Conservation (phyloP, 2,888 invertebrate species). For the Atethmia centrago region DNA sequence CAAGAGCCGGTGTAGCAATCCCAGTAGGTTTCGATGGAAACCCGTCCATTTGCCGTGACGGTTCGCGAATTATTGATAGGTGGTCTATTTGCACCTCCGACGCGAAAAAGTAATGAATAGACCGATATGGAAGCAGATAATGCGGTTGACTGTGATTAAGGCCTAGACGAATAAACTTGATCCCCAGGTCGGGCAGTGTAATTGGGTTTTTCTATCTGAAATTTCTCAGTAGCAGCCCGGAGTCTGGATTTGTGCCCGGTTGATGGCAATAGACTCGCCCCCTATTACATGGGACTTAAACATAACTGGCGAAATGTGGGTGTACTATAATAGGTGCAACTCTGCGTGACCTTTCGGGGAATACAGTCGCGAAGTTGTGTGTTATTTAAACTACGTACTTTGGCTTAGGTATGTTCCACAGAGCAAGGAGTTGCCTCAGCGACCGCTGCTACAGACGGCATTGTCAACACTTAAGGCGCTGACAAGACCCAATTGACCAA, state of each 20-base stretch:
- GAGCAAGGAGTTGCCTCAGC: not conserved
- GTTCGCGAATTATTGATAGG: constrained; percentile 76
- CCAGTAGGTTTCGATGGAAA: constrained; percentile 69
- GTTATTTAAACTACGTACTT: not conserved
- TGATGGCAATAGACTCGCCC: too few species aligned
- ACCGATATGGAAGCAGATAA: constrained; percentile 3
- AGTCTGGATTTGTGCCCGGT: too few species aligned
- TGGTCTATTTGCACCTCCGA: constrained; percentile 62
- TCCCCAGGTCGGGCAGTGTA: too few species aligned
- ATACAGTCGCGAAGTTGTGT: too few species aligned
- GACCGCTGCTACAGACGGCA: not conserved
- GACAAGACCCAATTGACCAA: too few species aligned
- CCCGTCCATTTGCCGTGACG: constrained; percentile 71
- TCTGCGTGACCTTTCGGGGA: too few species aligned
- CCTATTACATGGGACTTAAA: too few species aligned
- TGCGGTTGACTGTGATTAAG: not conserved
- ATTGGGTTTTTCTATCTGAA: too few species aligned
- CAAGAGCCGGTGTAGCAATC: constrained; percentile 53
- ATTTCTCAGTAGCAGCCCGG: too few species aligned
- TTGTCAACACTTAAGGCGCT: too few species aligned
- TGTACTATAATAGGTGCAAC: too few species aligned
- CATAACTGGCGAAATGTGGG: too few species aligned
- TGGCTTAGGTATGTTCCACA: not conserved
- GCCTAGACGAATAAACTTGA: not conserved
- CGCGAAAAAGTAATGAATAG: constrained; percentile 45